Conservation (phyloP, 2,113 vertebrate genomes). For the Osmerus mordax region DNA sequence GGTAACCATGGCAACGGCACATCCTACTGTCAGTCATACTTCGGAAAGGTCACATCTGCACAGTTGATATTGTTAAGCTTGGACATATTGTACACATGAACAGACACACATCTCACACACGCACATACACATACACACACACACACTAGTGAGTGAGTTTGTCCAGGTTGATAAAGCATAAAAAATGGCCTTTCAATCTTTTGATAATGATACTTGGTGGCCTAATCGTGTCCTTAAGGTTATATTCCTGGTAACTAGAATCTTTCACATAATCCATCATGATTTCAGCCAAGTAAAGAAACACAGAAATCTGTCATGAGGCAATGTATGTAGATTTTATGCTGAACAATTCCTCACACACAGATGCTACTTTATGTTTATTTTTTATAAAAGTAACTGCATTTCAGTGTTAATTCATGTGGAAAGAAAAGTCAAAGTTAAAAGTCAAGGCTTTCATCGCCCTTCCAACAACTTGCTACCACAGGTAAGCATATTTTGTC, state of each 20-base stretch:
- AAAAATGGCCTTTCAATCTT: too few species aligned
- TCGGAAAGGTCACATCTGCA: slow-evolving; percentile 55
- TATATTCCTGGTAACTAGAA: neutral
- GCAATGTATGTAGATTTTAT: neutral
- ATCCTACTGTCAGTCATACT: slow-evolving; percentile 33
- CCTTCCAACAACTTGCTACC: neutral
- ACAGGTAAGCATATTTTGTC: too few species aligned
- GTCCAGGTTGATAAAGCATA: too few species aligned
- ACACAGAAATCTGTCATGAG: neutral
- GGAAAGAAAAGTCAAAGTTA: neutral
- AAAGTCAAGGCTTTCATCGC: slow-evolving; percentile 1
- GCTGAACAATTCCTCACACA: neutral
- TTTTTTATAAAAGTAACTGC: neutral
- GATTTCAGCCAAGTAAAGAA: neutral
- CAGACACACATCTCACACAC: neutral
- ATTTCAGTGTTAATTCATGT: slow-evolving; percentile 1
- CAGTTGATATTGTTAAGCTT: slow-evolving; percentile 50
- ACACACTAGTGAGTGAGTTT: neutral
- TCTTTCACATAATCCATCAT: neutral
- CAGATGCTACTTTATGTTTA: slow-evolving; percentile 5
- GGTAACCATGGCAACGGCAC: slow-evolving; percentile 62
- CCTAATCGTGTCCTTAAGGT: too few species aligned
- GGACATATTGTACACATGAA: slow-evolving; percentile 3
- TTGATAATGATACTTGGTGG: too few species aligned
- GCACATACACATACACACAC: neutral